Evolutionary conservation across 2,797 vertebrate genomes (phyloP), one percentile per base, ranked within the genome.

Genomic region (Hyperoplus immaculatus): DNA sequence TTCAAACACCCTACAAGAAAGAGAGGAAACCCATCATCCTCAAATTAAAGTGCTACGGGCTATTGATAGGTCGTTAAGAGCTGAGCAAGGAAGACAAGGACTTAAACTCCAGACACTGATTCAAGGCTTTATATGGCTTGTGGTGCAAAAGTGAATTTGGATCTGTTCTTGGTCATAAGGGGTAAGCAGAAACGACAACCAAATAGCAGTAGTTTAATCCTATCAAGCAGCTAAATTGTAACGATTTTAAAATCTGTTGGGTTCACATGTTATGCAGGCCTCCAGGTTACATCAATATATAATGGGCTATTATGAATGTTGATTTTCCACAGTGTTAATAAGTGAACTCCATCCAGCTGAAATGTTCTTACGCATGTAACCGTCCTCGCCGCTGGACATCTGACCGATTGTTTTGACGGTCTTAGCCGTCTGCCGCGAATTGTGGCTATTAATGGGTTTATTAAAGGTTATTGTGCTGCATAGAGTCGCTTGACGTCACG

Each of bases 401-500:
- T 14, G n/a, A 81, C 63, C 16, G n/a, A 81, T 75, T 69, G 56
- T 74, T 66, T 18, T 2, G 51, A 63, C 51, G 14, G 70, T 72
- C 39, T 55, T 1, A 41, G 49, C 60, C 39, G 64, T 12, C n/a
- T 41, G 49, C 18, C 42, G 68, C 55, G 39, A 77, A 82, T 11
- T 21, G 61, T 10, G 8, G 55, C 55, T n/a, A 13, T 49, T 75
- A 54, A 84, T 72, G 57, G 29, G 16, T 69, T 74, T 70, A 77
- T 76, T 65, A 46, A 29, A 10, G 69, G 72, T 77, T 41, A 80
- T 66, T 82, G 78, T 69, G 87, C 78, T 29, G 80, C 72, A 49
- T 14, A 36, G 74, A 36, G 74, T 8, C 64, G 56, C 73, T 8
- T 92, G 90, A 93, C 92, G 92, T 93, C 92, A 93, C 78, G 39